Conservation (phyloP, 2,113 vertebrate species). For the Centrocercus urophasianus region DNA sequence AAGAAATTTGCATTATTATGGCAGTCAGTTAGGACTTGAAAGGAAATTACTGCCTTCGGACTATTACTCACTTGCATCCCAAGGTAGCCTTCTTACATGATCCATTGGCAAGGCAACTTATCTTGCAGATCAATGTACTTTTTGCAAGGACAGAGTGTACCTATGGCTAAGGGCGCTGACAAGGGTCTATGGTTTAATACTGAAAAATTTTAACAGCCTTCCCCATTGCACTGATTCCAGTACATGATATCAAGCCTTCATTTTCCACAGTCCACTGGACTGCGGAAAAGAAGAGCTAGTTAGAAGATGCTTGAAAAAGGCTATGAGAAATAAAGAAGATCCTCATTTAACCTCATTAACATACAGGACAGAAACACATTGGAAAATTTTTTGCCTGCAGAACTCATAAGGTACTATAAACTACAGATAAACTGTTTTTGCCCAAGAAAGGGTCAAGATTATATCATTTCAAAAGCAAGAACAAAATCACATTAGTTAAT, state of each 20-base stretch:
- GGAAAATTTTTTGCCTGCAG: constrained; percentile 53
- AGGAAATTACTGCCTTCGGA: constrained; percentile 40
- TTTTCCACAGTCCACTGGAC: constrained; percentile 61
- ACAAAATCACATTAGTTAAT: not conserved
- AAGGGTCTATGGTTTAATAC: not conserved
- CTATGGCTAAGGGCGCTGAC: not conserved
- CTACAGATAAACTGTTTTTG: constrained; percentile 16
- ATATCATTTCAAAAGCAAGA: not conserved
- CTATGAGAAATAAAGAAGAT: constrained; percentile 49
- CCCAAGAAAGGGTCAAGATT: constrained; percentile 37
- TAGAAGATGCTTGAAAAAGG: constrained; percentile 32
- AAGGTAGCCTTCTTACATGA: not conserved
- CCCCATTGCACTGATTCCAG: not conserved
- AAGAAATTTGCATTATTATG: constrained; percentile 17
- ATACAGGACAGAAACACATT: constrained; percentile 1
- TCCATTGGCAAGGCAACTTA: not conserved
- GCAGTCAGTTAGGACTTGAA: constrained; percentile 7
- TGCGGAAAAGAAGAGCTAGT: constrained; percentile 44
- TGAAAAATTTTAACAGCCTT: constrained; percentile 38
- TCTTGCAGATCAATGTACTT: not conserved
- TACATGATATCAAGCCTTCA: constrained; percentile 8
- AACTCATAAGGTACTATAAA: constrained; percentile 11
- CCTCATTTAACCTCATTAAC: constrained; percentile 62
- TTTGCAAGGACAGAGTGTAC: constrained; percentile 34
- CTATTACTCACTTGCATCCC: constrained; percentile 42